Conservation (phyloP, 2,797 vertebrate species). For the Platalea minor region DNA sequence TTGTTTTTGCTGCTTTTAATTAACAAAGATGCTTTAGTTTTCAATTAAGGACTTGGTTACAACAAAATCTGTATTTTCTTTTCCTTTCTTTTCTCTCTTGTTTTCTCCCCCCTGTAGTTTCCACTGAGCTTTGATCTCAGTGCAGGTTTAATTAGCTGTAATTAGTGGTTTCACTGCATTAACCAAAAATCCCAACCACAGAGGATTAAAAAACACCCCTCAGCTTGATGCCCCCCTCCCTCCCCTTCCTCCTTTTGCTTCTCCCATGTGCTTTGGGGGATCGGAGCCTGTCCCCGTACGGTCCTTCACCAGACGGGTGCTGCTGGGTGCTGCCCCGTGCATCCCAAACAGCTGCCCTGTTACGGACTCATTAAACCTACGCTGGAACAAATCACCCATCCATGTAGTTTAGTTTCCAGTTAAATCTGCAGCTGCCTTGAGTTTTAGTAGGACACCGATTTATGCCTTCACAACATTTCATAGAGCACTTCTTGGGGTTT, state of each 20-base stretch:
- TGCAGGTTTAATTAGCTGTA: slow-evolving; percentile 59
- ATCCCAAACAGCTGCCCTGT: neutral
- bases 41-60: slow-evolving; percentile 45
- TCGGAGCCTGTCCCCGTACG: neutral
- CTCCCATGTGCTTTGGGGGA: neutral
- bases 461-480: neutral
- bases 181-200: neutral
- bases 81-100: slow-evolving; percentile 22
- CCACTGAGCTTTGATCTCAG: slow-evolving; percentile 46
- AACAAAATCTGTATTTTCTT: slow-evolving; percentile 26
- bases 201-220: neutral
- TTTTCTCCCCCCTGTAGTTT: slow-evolving; percentile 32
- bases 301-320: neutral
- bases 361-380: neutral
- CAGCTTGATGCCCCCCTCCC: neutral
- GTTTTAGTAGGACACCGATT: neutral
- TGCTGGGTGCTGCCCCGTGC: neutral
- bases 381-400: neutral
- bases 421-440: neutral
- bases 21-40: slow-evolving; percentile 53
- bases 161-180: slow-evolving; percentile 49
- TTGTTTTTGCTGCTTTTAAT: slow-evolving; percentile 25
- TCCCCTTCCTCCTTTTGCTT: neutral
- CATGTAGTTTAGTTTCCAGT: neutral
- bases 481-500: neutral